Conservation (phyloP, 2,113 vertebrate species). For the Agapornis roseicollis region DNA sequence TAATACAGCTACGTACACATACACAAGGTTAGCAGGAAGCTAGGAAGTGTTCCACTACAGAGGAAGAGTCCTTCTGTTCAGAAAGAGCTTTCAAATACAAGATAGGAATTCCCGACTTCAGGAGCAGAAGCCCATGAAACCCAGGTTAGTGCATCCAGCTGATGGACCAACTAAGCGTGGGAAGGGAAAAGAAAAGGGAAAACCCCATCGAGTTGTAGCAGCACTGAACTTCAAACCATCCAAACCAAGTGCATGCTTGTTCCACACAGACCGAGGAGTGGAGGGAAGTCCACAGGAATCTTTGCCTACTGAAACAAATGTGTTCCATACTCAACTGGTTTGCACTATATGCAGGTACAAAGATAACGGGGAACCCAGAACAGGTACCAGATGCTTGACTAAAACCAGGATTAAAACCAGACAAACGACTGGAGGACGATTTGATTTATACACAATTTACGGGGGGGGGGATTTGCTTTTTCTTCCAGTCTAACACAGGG, state of each 20-base stretch:
- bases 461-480: not conserved
- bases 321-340: conserved; percentile 51
- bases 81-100: conserved; percentile 62
- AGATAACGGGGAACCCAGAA: conserved; percentile 65
- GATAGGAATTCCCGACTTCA: conserved; percentile 41
- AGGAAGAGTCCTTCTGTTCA: conserved; percentile 71
- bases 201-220: conserved; percentile 38
- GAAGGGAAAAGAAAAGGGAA: conserved; percentile 49
- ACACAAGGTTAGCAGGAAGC: conserved; percentile 72
- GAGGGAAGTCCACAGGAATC: conserved; percentile 57
- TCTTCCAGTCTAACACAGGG: conserved; percentile 51
- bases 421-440: conserved; percentile 58
- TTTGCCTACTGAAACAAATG: conserved; percentile 43
- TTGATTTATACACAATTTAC: conserved; percentile 78
- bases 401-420: conserved; percentile 66
- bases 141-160: conserved; percentile 39
- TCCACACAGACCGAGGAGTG: conserved; percentile 62
- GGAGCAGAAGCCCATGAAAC: conserved; percentile 64
- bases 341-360: conserved; percentile 53
- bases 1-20: conserved; percentile 66
- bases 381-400: conserved; percentile 70
- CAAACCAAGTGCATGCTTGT: conserved; percentile 67
- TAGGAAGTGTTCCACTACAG: conserved; percentile 55
- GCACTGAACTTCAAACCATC: conserved; percentile 63
- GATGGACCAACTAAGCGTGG: conserved; percentile 47